Base-by-base conservation (phyloP, 1,140 invertebrate species). In the Drosophila sechellia region DNA sequence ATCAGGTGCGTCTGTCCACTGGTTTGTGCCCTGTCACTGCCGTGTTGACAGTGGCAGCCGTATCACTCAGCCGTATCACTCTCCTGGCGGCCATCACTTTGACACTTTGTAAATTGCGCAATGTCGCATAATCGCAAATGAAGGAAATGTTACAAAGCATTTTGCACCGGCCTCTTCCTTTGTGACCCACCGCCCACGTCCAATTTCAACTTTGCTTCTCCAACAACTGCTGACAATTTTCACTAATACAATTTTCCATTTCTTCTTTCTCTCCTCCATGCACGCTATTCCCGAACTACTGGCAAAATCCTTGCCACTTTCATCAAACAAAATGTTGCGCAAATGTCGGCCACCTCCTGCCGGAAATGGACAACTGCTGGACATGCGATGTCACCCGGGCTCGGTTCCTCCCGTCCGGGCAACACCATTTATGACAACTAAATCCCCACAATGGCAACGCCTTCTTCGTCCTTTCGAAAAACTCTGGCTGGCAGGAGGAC, bases 1-100 rank as follows among this genome's bases (percentile, higher is more conserved):
- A 96, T 75, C 97, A 98, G 94, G 95, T 97, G 70, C 54, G 79
- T 63, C 15, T 69, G 17, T n/a, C n/a, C 13, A 13, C n/a, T 25
- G 22, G 34, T 49, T 68, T 84, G 42, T 64, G 78, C 60, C 22
- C 35, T 49, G 78, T 81, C 81, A 85, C 77, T 61, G 56, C 64
- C 46, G 43, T 43, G 75, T 72, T 83, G 79, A 79, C 80, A 76
- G 80, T 66, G 73, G 48, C 69, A n/a, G n/a, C n/a, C n/a, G n/a
- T n/a, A n/a, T n/a, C n/a, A n/a, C n/a, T n/a, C 35, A 50, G 43
- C 34, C 49, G 78, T 72, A 75, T 81, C 76, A 76, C 69, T 66
- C 78, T 69, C 70, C 75, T 27, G 48, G 27, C 83, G 77, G 34
- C 45, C 53, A 43, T 69, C 85, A 91, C 75, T 87, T 91, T 91